These are phyloP conservation scores for Bruchidius siliquastri DNA, from an alignment of 2,888 invertebrate species.

Conservation along the genomic window DNA sequence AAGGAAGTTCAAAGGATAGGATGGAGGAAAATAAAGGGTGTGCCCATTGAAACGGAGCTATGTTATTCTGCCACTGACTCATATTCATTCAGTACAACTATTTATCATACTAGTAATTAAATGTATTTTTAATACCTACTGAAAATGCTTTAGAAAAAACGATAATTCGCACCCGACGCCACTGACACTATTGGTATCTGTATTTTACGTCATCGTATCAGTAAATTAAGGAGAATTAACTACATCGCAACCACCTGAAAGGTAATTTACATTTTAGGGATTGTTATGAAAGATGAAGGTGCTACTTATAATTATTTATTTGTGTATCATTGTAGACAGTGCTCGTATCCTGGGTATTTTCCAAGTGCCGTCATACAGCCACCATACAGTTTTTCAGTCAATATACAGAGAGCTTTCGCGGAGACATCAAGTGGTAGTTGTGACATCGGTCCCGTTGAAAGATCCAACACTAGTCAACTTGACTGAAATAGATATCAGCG, in stretches of 20 bases:
- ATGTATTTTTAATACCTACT: too few species aligned
- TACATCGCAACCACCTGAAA: background rate
- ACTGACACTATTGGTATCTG: too few species aligned
- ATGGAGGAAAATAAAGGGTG: too few species aligned
- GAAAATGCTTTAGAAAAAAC: too few species aligned
- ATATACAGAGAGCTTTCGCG: slow-evolving; percentile 33
- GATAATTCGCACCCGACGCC: too few species aligned
- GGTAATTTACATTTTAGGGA: background rate
- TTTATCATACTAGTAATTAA: too few species aligned
- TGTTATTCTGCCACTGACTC: too few species aligned
- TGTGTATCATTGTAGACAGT: background rate
- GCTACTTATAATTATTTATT: background rate
- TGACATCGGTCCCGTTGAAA: slow-evolving; percentile 35
- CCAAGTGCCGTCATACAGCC: slow-evolving; percentile 27
- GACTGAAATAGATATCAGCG: slow-evolving; percentile 36
- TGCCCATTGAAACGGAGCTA: too few species aligned
- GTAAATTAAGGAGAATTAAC: too few species aligned
- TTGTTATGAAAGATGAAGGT: background rate
- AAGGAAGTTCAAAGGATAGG: too few species aligned
- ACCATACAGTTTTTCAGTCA: slow-evolving; percentile 28
- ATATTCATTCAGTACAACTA: too few species aligned
- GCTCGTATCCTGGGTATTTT: slow-evolving; percentile 27
- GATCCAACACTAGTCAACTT: slow-evolving; percentile 31
- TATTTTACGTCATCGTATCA: too few species aligned
- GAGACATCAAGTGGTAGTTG: slow-evolving; percentile 32